These are phyloP conservation scores for Bembecia ichneumoniformis DNA, from an alignment of 2,888 invertebrate species.

Conservation along the genomic window DNA sequence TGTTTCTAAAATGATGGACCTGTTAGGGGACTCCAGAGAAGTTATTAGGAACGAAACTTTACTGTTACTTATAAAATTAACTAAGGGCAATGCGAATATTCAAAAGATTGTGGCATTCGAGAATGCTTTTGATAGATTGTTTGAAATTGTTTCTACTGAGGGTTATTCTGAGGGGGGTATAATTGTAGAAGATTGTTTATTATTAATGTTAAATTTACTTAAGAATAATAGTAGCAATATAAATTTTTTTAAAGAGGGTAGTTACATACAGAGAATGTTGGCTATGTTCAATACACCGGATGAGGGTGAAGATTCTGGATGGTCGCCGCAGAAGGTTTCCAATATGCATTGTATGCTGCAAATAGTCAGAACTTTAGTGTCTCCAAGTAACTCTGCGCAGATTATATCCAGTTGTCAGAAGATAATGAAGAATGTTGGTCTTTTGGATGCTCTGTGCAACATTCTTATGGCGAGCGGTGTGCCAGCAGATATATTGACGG, in stretches of 20 bases:
- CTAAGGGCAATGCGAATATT: conserved; percentile 94
- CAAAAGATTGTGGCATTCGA: conserved; percentile 99
- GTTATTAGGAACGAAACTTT: conserved; percentile 96
- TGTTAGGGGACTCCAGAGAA: conserved; percentile 93
- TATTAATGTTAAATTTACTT: conserved; percentile 92
- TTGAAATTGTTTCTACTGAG: conserved; percentile 93
- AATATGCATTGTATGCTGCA: conserved; percentile 95
- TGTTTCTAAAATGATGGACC: conserved; percentile 97
- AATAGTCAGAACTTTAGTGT: conserved; percentile 91
- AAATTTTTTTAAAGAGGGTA: conserved; percentile 98
- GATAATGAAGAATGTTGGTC: conserved; percentile 86
- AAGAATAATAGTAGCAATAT: conserved; percentile 98
- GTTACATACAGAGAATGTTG: conserved; percentile 90
- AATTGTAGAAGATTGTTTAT: conserved; percentile 97
- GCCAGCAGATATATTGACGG: conserved; percentile 95
- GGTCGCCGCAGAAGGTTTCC: conserved; percentile 95
- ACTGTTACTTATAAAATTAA: conserved; percentile 90
- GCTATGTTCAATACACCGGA: conserved; percentile 89
- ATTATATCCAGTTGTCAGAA: conserved; percentile 88
- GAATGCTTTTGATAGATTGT: conserved; percentile 95
- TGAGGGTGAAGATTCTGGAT: conserved; percentile 80
- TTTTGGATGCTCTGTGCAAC: conserved; percentile 77
- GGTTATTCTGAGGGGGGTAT: conserved; percentile 96
- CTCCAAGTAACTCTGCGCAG: conserved; percentile 93
- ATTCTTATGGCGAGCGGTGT: conserved; percentile 97